Conservation (phyloP, 2,797 vertebrate species). For the Phyllotis vaccarum region DNA sequence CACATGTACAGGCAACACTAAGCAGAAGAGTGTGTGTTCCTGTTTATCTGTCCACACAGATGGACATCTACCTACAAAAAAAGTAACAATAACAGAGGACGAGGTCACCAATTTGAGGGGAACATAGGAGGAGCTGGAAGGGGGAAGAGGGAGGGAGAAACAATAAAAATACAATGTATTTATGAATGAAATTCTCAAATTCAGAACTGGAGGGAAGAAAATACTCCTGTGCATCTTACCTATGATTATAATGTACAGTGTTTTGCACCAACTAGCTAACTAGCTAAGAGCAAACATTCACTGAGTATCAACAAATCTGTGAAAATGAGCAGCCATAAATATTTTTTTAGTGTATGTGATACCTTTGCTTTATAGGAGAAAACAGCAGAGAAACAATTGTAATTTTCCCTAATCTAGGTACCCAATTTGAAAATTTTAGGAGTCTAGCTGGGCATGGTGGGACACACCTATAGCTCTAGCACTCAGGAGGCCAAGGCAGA, state of each 20-base stretch:
- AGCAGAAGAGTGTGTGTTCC: not conserved
- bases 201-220: not conserved
- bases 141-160: not conserved
- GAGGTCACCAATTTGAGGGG: not conserved
- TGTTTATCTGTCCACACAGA: not conserved
- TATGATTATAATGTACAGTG: not conserved
- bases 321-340: not conserved
- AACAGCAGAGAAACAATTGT: not conserved
- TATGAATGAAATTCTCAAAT: not conserved
- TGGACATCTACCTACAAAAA: not conserved
- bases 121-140: not conserved
- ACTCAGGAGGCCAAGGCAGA: not conserved
- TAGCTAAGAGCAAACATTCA: not conserved
- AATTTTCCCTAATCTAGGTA: no score
- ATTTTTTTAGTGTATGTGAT: constrained; percentile 4
- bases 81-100: not conserved
- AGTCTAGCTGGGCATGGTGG: not conserved
- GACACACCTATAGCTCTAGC: not conserved
- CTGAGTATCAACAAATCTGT: not conserved
- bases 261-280: not conserved
- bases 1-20: not conserved
- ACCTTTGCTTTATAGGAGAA: not conserved
- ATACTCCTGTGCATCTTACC: not conserved
- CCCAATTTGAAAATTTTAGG: not conserved
- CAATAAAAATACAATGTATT: not conserved